Conservation (phyloP, 1,140 invertebrate genomes). For the Vanessa atalanta region DNA sequence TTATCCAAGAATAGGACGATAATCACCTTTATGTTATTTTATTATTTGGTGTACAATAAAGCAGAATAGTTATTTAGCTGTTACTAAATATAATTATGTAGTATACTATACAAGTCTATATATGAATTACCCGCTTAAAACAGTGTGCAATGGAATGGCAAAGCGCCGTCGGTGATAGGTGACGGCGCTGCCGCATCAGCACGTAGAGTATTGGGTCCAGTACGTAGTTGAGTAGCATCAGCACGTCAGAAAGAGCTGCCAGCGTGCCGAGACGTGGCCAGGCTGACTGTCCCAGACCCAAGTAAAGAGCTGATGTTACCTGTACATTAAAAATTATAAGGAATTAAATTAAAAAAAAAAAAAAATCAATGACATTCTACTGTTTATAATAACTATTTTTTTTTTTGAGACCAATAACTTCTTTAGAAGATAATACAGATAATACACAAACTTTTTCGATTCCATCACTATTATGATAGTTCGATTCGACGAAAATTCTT, state of each 20-base stretch:
- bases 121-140: slow-evolving; percentile 58
- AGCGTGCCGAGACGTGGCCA: slow-evolving; percentile 68
- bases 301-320: slow-evolving; percentile 64
- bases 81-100: background rate
- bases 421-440: no score
- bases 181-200: slow-evolving; percentile 81
- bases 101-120: background rate
- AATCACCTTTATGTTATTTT: no score
- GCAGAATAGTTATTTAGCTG: no score
- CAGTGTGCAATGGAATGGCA: slow-evolving; percentile 60
- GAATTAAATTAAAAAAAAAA: background rate
- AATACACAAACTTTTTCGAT: no score
- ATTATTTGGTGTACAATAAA: background rate
- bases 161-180: slow-evolving; percentile 44
- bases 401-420: no score
- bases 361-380: no score
- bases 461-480: no score
- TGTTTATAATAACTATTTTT: no score
- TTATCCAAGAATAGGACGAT: background rate
- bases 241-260: slow-evolving; percentile 84
- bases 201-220: slow-evolving; percentile 92
- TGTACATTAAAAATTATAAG: slow-evolving; percentile 34
- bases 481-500: no score
- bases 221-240: slow-evolving; percentile 91
- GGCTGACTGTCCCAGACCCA: slow-evolving; percentile 42